phyloP scores from a whole-genome alignment of 2,797 vertebrate species.

The Fistularia commersonii region DNA sequence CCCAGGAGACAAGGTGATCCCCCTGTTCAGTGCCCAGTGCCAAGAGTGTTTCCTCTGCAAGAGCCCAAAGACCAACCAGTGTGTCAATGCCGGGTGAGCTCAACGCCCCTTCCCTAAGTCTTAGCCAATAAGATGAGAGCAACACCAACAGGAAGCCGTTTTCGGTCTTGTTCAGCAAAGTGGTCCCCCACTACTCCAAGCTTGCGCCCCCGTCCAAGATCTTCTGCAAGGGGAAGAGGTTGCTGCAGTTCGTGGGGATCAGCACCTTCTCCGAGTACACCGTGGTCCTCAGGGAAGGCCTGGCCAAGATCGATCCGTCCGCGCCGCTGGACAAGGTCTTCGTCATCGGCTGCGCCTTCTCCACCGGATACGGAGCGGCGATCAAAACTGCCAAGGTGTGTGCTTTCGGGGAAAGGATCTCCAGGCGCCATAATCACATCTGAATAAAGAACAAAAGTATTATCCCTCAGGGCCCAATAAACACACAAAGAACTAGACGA shows the following conservation, averaged over 20 bases:
- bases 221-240: constrained; percentile 84
- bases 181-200: constrained; percentile 67
- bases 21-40: constrained; percentile 87
- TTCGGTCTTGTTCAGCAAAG: constrained; percentile 40
- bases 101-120: too few relatives aligned
- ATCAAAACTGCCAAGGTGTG: constrained; percentile 88
- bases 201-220: constrained; percentile 79
- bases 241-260: constrained; percentile 90
- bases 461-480: too few relatives aligned
- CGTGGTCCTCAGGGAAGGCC: constrained; percentile 84
- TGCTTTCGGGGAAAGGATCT: too few relatives aligned
- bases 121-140: too few relatives aligned
- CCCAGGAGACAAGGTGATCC: constrained; percentile 90
- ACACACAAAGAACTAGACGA: too few relatives aligned
- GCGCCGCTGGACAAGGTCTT: constrained; percentile 93
- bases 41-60: constrained; percentile 89
- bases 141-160: neutral
- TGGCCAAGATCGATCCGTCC: constrained; percentile 85
- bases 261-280: constrained; percentile 96
- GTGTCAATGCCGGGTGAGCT: constrained; percentile 84
- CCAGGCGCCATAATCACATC: too few relatives aligned
- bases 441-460: too few relatives aligned
- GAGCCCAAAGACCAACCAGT: constrained; percentile 88
- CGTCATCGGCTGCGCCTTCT: constrained; percentile 89
- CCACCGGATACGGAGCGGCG: constrained; percentile 90